A percentile compares a stretch with the other conserved stretches of the same genome.
Conservation (phyloP, 2,113 vertebrate genomes). For the Dasypus novemcinctus region DNA sequence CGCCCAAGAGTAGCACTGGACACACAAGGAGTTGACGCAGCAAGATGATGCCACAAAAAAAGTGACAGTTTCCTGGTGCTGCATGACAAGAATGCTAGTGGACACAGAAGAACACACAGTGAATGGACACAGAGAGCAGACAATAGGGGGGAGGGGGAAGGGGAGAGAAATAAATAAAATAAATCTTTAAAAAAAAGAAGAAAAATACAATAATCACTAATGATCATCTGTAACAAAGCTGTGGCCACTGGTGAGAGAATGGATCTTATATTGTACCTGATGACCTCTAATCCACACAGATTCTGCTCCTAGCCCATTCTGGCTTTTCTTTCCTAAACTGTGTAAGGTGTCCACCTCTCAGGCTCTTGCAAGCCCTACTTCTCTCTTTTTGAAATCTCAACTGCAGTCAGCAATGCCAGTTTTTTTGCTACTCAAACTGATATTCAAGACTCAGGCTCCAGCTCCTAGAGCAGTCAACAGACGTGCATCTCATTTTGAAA, state of each 20-base stretch:
- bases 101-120: too few species aligned
- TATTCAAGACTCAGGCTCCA: background rate
- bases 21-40: too few species aligned
- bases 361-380: background rate
- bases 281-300: background rate
- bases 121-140: too few species aligned
- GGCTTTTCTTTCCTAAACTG: background rate
- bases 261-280: background rate
- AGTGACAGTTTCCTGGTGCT: too few species aligned
- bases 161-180: too few species aligned
- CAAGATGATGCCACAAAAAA: too few species aligned
- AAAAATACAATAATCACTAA: background rate
- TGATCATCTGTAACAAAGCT: background rate
- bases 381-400: background rate
- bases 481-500: background rate
- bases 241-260: background rate
- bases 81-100: too few species aligned
- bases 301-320: background rate
- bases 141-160: too few species aligned
- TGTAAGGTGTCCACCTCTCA: background rate
- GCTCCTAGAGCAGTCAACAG: background rate
- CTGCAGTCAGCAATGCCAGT: background rate
- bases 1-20: too few species aligned
- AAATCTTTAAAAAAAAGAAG: too few species aligned
- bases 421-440: background rate